phyloP scores from a whole-genome alignment of 2,797 vertebrate species.

The Emys orbicularis region DNA sequence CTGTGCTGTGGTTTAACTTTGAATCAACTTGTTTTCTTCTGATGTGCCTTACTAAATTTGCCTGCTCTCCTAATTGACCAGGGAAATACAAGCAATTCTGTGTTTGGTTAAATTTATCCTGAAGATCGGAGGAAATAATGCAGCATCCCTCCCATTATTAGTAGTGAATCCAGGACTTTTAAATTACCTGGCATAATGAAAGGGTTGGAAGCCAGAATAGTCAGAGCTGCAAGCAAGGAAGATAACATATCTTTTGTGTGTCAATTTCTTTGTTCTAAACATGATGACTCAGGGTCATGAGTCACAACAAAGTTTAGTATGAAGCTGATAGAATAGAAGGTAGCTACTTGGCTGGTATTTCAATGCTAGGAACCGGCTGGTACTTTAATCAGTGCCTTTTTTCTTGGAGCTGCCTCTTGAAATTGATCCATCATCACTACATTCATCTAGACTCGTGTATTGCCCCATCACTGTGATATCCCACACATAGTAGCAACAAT shows the following conservation, averaged over 20 bases:
- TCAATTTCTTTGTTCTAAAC: constrained; percentile 19
- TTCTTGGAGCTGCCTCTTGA: not conserved
- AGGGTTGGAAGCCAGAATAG: not conserved
- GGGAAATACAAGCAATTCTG: not conserved
- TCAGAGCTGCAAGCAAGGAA: not conserved
- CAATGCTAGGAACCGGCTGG: not conserved
- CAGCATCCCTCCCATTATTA: not conserved
- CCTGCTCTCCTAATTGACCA: not conserved
- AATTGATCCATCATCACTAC: not conserved
- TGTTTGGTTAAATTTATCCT: no score
- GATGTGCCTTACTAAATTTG: not conserved
- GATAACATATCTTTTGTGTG: not conserved
- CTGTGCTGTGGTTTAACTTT: not conserved
- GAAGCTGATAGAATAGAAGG: not conserved
- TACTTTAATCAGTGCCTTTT: not conserved
- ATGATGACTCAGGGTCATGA: not conserved
- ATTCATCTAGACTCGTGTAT: not conserved
- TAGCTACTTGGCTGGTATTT: not conserved
- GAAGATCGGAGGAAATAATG: not conserved
- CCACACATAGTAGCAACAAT: not conserved
- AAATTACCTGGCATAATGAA: not conserved
- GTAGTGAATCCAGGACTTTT: constrained; percentile 6
- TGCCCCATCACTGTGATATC: not conserved
- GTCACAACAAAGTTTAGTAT: not conserved
- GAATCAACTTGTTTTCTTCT: not conserved